Percentiles rank a stretch among this genome's conserved stretches.
Conservation (phyloP, 2,113 vertebrate species). For the Labeo rohita region DNA sequence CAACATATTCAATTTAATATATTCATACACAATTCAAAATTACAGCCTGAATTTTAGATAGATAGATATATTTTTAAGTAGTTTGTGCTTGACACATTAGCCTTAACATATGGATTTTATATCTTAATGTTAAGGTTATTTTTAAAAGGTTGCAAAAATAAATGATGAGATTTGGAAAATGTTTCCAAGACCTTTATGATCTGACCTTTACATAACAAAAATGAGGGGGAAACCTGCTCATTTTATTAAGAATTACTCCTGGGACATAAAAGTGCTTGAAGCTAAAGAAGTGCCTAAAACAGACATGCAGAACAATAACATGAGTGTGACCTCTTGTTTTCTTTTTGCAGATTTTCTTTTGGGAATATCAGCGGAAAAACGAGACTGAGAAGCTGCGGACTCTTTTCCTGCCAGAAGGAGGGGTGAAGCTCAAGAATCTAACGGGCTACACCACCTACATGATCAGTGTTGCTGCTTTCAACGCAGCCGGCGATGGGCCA, state of each 20-base stretch:
- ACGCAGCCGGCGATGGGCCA: constrained; percentile 91
- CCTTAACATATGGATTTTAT: too few relatives aligned
- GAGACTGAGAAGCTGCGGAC: constrained; percentile 84
- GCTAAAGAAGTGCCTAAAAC: neutral
- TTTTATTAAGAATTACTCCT: too few relatives aligned
- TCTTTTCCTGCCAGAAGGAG: constrained; percentile 88
- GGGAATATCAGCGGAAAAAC: constrained; percentile 88
- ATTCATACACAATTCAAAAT: too few relatives aligned
- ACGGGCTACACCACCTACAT: constrained; percentile 93
- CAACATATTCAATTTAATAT: too few relatives aligned
- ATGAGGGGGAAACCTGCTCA: neutral
- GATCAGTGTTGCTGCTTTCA: constrained; percentile 92
- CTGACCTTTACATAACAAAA: neutral
- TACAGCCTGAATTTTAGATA: too few relatives aligned
- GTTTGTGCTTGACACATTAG: too few relatives aligned
- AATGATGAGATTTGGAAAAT: neutral
- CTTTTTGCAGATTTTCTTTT: constrained; percentile 87
- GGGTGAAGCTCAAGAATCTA: constrained; percentile 93
- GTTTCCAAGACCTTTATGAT: neutral
- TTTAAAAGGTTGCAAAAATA: neutral
- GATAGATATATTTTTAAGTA: too few relatives aligned
- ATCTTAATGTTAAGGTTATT: too few relatives aligned
- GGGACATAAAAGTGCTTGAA: neutral
- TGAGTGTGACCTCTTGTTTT: neutral
- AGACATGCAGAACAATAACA: neutral